Evolutionary conservation across 2,888 invertebrate genomes (phyloP).

Genomic region (Lepidonotus clava): DNA sequence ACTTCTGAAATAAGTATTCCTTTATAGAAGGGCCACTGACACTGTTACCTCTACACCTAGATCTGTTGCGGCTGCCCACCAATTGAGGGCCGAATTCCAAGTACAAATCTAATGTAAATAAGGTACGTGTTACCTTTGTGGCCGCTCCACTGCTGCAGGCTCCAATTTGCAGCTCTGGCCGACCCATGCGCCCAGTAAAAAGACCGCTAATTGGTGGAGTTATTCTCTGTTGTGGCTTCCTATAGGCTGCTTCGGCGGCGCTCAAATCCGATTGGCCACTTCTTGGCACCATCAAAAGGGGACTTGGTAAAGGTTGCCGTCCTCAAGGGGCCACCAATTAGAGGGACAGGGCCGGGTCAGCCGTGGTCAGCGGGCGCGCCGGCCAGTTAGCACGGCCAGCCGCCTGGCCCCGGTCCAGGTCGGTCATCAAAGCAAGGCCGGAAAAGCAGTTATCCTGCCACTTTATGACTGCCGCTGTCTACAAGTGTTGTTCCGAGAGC

Average conservation of each 20-base stretch:
- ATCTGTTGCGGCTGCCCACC: not conserved
- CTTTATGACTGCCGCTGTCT: no score
- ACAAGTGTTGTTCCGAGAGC: no score
- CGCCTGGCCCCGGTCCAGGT: not conserved
- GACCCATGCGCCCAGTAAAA: not conserved
- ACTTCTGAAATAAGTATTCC: no score
- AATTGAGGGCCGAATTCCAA: not conserved
- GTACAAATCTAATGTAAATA: slow-evolving; percentile 1
- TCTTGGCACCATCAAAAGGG: slow-evolving; percentile 6
- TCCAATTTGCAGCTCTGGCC: no score
- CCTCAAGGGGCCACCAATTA: slow-evolving; percentile 1
- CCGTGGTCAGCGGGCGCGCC: not conserved
- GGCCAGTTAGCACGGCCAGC: not conserved
- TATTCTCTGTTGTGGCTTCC: not conserved
- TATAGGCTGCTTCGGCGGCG: not conserved
- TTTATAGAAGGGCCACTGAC: no score
- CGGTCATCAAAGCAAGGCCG: not conserved
- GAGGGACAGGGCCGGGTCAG: not conserved
- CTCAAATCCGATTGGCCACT: slow-evolving; percentile 35
- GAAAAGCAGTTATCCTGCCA: not conserved
- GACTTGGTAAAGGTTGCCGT: not conserved
- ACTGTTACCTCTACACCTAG: no score
- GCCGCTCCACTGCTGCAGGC: no score
- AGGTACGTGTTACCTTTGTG: not conserved
- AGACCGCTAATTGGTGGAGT: slow-evolving; percentile 27